Evolutionary conservation across 2,113 vertebrate species (phyloP).

Genomic region (Rallus limicola): DNA sequence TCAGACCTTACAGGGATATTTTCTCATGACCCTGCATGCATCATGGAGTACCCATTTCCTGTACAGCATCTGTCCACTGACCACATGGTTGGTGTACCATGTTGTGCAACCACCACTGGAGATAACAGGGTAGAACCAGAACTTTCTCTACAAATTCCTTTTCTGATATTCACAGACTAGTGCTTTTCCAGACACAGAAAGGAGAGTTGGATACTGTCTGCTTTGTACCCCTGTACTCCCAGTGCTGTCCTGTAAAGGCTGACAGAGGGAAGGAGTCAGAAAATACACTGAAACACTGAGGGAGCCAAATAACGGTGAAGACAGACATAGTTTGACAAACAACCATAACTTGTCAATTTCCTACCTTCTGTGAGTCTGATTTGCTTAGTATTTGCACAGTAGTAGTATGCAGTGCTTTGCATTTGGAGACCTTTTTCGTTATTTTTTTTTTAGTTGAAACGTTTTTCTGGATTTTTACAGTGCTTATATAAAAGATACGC

Average conservation of each 20-base stretch:
- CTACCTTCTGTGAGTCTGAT: neutral
- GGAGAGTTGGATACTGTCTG: neutral
- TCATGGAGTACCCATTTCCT: neutral
- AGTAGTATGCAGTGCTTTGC: neutral
- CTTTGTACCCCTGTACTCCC: neutral
- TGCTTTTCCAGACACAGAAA: neutral
- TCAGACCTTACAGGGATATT: neutral
- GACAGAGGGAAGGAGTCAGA: neutral
- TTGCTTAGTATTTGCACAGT: neutral
- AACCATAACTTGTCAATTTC: neutral
- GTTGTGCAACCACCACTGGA: neutral
- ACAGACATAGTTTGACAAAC: neutral
- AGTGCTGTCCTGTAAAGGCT: neutral
- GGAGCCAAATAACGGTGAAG: neutral
- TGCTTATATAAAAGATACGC: neutral
- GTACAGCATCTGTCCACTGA: neutral
- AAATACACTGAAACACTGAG: neutral
- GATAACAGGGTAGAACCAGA: neutral
- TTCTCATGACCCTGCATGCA: neutral
- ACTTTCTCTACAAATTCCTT: neutral
- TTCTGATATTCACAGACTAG: neutral
- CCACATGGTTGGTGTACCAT: accelerated
- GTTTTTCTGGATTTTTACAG: neutral
- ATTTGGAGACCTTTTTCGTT: neutral
- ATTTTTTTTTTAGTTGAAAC: neutral